A percentile compares a stretch with the other conserved stretches of the same genome.
Conservation (phyloP, 1,140 invertebrate genomes). For the Heliconius himera region DNA sequence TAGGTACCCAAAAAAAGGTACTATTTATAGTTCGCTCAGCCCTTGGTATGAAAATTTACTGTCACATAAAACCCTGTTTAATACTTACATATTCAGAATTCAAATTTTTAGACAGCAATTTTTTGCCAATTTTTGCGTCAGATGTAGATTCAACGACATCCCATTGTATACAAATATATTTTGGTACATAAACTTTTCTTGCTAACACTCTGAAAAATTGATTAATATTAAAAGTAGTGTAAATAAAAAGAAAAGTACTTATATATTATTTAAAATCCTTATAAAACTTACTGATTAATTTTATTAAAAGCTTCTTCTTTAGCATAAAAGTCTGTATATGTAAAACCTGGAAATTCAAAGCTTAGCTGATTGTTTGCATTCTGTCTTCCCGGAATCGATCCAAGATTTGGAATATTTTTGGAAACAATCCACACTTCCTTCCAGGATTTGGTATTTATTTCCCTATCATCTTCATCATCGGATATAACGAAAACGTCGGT, state of each 20-base stretch:
- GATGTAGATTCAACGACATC: conserved; percentile 40
- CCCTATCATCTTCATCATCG: conserved; percentile 57
- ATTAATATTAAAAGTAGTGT: background rate
- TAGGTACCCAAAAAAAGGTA: too few species aligned
- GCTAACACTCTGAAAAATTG: conserved; percentile 57
- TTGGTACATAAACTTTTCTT: conserved; percentile 57
- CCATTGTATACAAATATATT: conserved; percentile 54
- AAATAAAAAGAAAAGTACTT: conserved; percentile 1
- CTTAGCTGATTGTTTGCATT: conserved; percentile 53
- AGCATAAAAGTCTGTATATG: conserved; percentile 59
- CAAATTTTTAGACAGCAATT: conserved; percentile 42
- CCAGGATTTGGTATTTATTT: conserved; percentile 23
- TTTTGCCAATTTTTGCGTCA: conserved; percentile 35
- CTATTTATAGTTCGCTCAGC: too few species aligned
- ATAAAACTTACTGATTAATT: conserved; percentile 65
- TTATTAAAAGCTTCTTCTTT: conserved; percentile 60
- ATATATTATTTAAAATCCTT: background rate
- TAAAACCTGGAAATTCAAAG: conserved; percentile 70
- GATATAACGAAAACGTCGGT: conserved; percentile 59
- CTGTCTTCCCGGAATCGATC: conserved; percentile 56
- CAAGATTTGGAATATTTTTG: conserved; percentile 55
- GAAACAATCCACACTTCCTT: conserved; percentile 58
- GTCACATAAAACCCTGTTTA: too few species aligned
- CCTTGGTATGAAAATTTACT: too few species aligned
- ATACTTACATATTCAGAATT: conserved; percentile 50